Percentiles rank a stretch among this genome's conserved stretches.
Evolutionary conservation across 2,797 vertebrate genomes (phyloP).

Genomic region (Acropternis orthonyx): DNA sequence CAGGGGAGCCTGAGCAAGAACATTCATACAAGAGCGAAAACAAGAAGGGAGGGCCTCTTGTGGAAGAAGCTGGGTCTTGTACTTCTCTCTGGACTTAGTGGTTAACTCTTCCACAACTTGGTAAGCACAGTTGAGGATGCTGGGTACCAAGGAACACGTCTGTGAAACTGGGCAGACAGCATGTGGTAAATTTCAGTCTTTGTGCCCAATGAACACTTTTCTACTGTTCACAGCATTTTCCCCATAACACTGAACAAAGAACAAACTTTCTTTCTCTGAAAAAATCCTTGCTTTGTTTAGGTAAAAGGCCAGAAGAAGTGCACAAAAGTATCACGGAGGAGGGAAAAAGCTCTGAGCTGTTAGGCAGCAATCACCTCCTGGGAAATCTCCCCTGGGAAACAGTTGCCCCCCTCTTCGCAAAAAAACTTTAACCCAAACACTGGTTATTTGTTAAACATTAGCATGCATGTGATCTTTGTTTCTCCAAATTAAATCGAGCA

Average conservation of each 20-base stretch:
- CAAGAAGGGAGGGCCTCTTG: neutral
- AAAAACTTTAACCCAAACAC: constrained; percentile 25
- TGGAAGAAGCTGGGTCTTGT: neutral
- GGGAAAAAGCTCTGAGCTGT: neutral
- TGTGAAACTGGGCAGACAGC: neutral
- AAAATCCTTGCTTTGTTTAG: neutral
- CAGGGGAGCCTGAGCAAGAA: neutral
- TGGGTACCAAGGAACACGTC: neutral
- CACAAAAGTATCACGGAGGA: neutral
- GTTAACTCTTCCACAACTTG: neutral
- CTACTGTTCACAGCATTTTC: neutral
- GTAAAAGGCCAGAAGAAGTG: neutral
- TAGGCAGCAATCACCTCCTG: neutral
- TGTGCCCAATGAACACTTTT: neutral
- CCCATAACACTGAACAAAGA: neutral
- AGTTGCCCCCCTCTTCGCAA: neutral
- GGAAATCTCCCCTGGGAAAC: neutral
- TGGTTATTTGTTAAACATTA: constrained; percentile 73
- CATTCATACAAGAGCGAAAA: neutral
- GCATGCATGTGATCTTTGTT: constrained; percentile 73
- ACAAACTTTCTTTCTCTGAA: neutral
- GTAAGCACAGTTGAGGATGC: neutral
- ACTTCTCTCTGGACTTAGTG: neutral
- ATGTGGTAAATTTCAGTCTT: neutral
- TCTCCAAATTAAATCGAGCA: constrained; percentile 75